phyloP scores from a whole-genome alignment of 2,888 invertebrate species.

The Apamea anceps region DNA sequence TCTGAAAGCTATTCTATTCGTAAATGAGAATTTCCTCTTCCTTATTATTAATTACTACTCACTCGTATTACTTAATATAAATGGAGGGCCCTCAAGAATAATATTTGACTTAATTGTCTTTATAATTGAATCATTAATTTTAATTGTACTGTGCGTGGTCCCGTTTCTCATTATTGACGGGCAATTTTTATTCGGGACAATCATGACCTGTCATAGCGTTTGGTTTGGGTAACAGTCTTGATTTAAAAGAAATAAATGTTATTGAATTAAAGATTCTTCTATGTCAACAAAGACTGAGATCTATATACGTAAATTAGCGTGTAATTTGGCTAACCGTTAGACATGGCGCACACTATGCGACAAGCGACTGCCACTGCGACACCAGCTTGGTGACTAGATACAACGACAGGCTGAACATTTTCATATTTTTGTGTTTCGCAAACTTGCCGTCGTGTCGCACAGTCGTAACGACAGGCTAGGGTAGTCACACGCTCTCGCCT shows the following conservation, averaged over 20 bases:
- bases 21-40: constrained; percentile 23
- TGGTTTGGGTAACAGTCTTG: not conserved
- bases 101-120: constrained; percentile 52
- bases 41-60: constrained; percentile 40
- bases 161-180: constrained; percentile 5
- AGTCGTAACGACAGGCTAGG: no score
- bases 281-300: not conserved
- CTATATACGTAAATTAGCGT: not conserved
- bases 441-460: no score
- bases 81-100: constrained; percentile 38
- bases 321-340: not conserved
- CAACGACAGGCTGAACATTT: no score
- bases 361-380: no score
- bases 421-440: no score
- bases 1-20: constrained; percentile 13
- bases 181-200: not conserved
- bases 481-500: no score
- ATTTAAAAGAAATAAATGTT: not conserved
- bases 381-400: no score
- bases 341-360: no score
- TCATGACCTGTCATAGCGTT: no score
- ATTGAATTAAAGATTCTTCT: not conserved
- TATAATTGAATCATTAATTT: constrained; percentile 50
- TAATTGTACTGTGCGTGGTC: constrained; percentile 13
- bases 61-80: constrained; percentile 50